These are phyloP conservation scores for Eurytoma adleriae DNA, from an alignment of 2,888 invertebrate species.

Conservation along the genomic window DNA sequence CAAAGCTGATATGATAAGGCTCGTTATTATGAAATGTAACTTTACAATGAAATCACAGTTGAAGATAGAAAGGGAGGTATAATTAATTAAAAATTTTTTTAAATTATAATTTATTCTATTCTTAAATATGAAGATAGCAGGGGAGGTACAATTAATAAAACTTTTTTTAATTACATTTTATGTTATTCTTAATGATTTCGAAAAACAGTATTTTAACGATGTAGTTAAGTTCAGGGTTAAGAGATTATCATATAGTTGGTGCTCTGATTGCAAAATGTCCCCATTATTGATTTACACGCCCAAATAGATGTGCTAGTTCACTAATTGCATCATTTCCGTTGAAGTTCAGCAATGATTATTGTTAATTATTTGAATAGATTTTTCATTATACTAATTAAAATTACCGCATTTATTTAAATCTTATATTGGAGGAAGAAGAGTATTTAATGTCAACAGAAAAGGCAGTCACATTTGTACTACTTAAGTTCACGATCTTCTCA, in stretches of 20 bases:
- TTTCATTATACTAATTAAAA: constrained; percentile 31
- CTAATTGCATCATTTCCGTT: constrained; percentile 26
- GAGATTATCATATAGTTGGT: neutral
- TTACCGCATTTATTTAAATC: constrained; percentile 20
- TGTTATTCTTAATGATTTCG: neutral
- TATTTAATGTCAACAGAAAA: constrained; percentile 22
- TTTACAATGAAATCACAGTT: neutral
- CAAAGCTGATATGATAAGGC: neutral
- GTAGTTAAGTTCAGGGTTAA: constrained; percentile 39
- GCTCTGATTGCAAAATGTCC: constrained; percentile 30
- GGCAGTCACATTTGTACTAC: neutral
- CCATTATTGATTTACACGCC: constrained; percentile 26
- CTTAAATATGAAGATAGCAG: neutral
- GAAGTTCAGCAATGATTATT: constrained; percentile 6
- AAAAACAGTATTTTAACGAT: neutral
- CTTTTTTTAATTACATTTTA: neutral
- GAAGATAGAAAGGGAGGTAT: too few species aligned
- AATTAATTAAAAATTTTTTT: neutral
- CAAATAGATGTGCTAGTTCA: neutral
- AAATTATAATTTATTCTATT: neutral
- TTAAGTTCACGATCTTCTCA: too few species aligned
- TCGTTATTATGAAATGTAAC: neutral
- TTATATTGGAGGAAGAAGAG: neutral
- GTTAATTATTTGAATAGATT: constrained; percentile 39
- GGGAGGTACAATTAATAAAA: neutral